Evolutionary conservation across 2,888 invertebrate genomes (phyloP).

Genomic region (Digitonthophagus gazella): DNA sequence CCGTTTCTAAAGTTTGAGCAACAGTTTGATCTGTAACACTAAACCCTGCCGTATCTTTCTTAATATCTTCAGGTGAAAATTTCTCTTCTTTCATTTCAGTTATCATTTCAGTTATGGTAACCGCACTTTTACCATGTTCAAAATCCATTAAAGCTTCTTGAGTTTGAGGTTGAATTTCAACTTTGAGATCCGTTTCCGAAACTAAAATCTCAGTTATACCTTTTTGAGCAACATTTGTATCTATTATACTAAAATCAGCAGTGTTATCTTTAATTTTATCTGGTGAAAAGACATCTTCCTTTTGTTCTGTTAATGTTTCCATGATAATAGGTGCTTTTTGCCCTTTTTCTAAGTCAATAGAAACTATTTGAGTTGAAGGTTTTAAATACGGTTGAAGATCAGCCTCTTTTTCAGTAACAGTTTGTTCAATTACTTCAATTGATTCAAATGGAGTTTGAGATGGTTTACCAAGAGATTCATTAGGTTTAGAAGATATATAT

Average conservation of each 20-base stretch:
- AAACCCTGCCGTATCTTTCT: slow-evolving; percentile 38
- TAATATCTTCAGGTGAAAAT: slow-evolving; percentile 38
- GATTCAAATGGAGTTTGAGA: slow-evolving; percentile 43
- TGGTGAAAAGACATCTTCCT: slow-evolving; percentile 41
- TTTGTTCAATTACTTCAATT: slow-evolving; percentile 41
- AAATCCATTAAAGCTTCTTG: slow-evolving; percentile 41
- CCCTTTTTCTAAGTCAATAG: slow-evolving; percentile 27
- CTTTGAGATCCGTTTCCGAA: slow-evolving; percentile 36
- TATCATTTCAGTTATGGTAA: slow-evolving; percentile 40
- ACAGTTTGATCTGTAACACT: slow-evolving; percentile 43
- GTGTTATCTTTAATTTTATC: slow-evolving; percentile 33
- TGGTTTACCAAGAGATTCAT: slow-evolving; percentile 39
- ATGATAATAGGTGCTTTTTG: slow-evolving; percentile 36
- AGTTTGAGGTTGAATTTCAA: slow-evolving; percentile 35
- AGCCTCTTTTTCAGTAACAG: slow-evolving; percentile 48
- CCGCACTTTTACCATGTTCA: slow-evolving; percentile 36
- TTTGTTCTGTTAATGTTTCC: slow-evolving; percentile 42
- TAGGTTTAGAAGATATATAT: slow-evolving; percentile 35
- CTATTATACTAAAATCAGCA: slow-evolving; percentile 22
- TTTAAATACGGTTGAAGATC: slow-evolving; percentile 38
- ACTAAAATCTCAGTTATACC: slow-evolving; percentile 32
- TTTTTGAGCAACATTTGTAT: slow-evolving; percentile 39
- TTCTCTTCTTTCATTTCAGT: slow-evolving; percentile 43
- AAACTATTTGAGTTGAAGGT: slow-evolving; percentile 40
- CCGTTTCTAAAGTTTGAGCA: slow-evolving; percentile 38